A percentile compares a stretch with the other conserved stretches of the same genome.
Conservation (phyloP, 2,797 vertebrate genomes). For the Tenualosa thibaudeaui region DNA sequence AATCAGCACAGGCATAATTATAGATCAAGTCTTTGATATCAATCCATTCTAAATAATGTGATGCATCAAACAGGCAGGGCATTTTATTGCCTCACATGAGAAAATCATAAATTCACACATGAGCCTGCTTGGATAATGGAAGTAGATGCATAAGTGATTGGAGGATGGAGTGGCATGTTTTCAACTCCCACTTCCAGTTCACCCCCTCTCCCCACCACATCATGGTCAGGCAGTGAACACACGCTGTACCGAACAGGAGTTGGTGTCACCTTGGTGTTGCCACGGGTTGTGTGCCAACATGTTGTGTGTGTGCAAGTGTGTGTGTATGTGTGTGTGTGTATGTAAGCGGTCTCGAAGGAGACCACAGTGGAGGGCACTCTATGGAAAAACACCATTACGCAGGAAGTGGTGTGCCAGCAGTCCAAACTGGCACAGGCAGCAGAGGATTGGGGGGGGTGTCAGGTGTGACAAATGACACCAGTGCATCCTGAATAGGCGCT, state of each 20-base stretch:
- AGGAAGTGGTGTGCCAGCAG: slow-evolving; percentile 73
- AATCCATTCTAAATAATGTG: neutral
- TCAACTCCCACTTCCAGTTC: slow-evolving; percentile 41
- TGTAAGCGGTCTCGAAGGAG: slow-evolving; percentile 66
- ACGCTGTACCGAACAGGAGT: slow-evolving; percentile 60
- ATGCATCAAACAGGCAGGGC: neutral
- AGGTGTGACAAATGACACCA: slow-evolving; percentile 75
- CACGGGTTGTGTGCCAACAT: slow-evolving; percentile 53
- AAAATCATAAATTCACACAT: neutral
- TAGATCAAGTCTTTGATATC: neutral
- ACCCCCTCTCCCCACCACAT: slow-evolving; percentile 54
- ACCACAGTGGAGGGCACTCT: slow-evolving; percentile 47
- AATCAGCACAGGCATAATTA: neutral
- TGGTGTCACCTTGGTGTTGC: slow-evolving; percentile 73
- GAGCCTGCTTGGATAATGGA: neutral
- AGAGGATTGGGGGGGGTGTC: slow-evolving; percentile 66
- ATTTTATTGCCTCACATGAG: neutral
- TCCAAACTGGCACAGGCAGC: slow-evolving; percentile 59
- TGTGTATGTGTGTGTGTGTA: neutral
- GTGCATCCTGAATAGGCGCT: slow-evolving; percentile 66
- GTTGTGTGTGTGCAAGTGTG: neutral
- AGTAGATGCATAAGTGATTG: neutral
- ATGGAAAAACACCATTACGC: slow-evolving; percentile 75
- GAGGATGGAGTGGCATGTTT: neutral
- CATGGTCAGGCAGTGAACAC: slow-evolving; percentile 50